phyloP scores from a whole-genome alignment of 2,797 vertebrate genomes.

The Enteromius paludinosus region DNA sequence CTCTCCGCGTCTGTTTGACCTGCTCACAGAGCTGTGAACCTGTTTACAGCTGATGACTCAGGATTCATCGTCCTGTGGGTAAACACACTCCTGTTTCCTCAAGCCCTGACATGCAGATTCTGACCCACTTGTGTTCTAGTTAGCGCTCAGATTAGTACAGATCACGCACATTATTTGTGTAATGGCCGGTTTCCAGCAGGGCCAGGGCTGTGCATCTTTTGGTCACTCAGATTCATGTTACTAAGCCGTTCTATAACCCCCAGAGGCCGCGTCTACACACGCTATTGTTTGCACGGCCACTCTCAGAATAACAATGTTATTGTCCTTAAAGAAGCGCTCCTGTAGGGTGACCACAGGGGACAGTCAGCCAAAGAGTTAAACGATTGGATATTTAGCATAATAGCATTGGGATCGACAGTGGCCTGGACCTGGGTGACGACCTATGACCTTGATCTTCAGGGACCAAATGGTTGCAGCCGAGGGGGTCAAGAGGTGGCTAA shows the following conservation, averaged over 20 bases:
- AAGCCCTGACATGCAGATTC: slow-evolving; percentile 32
- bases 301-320: background rate
- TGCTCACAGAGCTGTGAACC: slow-evolving; percentile 3
- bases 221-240: slow-evolving; percentile 40
- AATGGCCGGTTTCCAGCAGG: slow-evolving; percentile 2
- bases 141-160: slow-evolving; percentile 21
- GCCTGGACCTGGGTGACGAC: background rate
- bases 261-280: background rate
- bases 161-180: background rate
- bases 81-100: slow-evolving; percentile 22
- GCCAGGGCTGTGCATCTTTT: background rate
- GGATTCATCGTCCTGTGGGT: slow-evolving; percentile 12
- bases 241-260: background rate
- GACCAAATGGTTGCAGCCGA: slow-evolving; percentile 2
- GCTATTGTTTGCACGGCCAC: slow-evolving; percentile 19
- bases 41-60: slow-evolving; percentile 27
- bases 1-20: background rate
- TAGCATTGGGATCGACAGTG: slow-evolving; percentile 3
- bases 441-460: slow-evolving; percentile 29
- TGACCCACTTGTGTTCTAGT: slow-evolving; percentile 18
- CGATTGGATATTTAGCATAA: slow-evolving; percentile 50
- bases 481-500: slow-evolving; percentile 51
- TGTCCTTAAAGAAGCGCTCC: background rate
- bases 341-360: slow-evolving; percentile 5
- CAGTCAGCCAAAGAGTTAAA: slow-evolving; percentile 40